A percentile compares a stretch with the other conserved stretches of the same genome.
These are phyloP conservation scores for Miniopterus natalensis DNA, from an alignment of 2,113 vertebrate genomes.

Conservation along the genomic window DNA sequence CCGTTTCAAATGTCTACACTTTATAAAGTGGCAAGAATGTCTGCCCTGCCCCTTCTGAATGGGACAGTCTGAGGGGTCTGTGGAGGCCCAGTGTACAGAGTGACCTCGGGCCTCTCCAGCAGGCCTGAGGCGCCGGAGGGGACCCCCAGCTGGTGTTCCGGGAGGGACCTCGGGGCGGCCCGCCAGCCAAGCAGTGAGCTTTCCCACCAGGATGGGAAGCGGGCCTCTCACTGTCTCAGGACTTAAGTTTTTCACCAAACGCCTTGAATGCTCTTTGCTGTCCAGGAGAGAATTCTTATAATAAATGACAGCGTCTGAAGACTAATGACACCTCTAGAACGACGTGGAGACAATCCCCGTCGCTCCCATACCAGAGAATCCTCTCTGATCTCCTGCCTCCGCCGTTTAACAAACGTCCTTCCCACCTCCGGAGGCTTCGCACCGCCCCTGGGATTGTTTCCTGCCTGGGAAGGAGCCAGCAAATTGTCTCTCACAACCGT, in stretches of 20 bases:
- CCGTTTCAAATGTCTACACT: neutral
- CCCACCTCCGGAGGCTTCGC: neutral
- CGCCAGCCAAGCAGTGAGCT: too few relatives aligned
- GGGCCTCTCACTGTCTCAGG: neutral
- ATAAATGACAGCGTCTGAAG: neutral
- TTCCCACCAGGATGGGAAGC: neutral
- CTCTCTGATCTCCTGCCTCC: neutral
- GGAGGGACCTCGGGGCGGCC: neutral
- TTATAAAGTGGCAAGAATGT: neutral
- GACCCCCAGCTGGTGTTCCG: accelerated
- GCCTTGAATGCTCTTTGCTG: neutral
- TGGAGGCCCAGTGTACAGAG: neutral
- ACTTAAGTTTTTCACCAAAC: neutral
- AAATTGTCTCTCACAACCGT: too few relatives aligned
- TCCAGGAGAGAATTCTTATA: neutral
- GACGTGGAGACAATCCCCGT: accelerated
- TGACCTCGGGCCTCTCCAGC: neutral
- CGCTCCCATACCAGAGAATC: neutral
- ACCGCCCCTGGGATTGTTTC: too few relatives aligned
- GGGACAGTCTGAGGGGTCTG: neutral
- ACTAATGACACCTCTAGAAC: accelerated
- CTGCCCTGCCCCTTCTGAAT: neutral
- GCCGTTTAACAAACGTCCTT: neutral
- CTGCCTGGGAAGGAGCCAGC: neutral
- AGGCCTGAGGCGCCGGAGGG: neutral